Percentiles rank a stretch among this genome's conserved stretches.
Conservation (phyloP, 2,888 invertebrate genomes). For the Neocrepidodera transversa region DNA sequence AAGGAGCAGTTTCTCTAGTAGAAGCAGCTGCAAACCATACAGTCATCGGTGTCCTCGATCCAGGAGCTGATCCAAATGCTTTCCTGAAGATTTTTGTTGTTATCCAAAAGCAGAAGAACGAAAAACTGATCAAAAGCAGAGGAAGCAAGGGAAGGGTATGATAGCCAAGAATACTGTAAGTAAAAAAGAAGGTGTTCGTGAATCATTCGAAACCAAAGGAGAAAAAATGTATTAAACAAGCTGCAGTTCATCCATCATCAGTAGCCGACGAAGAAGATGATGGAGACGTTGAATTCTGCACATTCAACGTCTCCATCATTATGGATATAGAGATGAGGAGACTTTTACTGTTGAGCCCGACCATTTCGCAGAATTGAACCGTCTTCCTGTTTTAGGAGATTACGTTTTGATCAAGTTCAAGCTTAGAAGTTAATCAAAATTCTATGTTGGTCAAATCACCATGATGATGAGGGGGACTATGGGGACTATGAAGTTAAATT, state of each 20-base stretch:
- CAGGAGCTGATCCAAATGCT: neutral
- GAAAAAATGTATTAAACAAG: neutral
- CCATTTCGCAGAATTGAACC: slow-evolving; percentile 5
- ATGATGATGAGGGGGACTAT: neutral
- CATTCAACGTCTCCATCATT: slow-evolving; percentile 2
- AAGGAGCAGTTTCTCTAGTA: no score
- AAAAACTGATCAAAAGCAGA: neutral
- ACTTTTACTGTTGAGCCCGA: neutral
- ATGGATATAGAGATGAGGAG: slow-evolving; percentile 3
- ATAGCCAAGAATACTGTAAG: neutral
- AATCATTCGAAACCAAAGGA: neutral
- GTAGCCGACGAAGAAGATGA: neutral
- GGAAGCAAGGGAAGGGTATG: neutral
- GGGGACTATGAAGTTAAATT: slow-evolving; percentile 5
- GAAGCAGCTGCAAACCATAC: no score
- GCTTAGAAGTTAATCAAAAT: slow-evolving; percentile 8
- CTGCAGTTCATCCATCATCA: neutral
- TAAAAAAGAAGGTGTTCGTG: slow-evolving; percentile 2
- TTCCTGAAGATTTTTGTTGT: neutral
- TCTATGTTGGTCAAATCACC: slow-evolving; percentile 8
- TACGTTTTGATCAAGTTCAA: slow-evolving; percentile 14
- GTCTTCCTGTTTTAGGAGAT: slow-evolving; percentile 8
- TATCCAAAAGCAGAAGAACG: neutral
- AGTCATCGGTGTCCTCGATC: neutral
- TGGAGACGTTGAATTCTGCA: slow-evolving; percentile 1